Evolutionary conservation across 2,797 vertebrate genomes (phyloP).

Genomic region (Melanotaenia pygmaea): DNA sequence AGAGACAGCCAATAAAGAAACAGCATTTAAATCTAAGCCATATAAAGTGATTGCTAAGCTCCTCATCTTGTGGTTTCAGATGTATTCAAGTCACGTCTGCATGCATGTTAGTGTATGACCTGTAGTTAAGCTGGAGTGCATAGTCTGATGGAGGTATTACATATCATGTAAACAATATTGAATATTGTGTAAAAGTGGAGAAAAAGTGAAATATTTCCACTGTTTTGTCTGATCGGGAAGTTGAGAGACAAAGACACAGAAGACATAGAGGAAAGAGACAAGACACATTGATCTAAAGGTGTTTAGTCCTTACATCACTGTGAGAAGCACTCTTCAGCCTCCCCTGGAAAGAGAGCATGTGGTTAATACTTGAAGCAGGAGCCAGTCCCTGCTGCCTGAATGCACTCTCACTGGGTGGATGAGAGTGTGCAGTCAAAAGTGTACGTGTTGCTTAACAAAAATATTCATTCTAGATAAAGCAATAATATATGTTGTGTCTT

Average conservation of each 20-base stretch:
- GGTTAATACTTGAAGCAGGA: slow-evolving; percentile 80
- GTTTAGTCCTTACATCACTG: slow-evolving; percentile 96
- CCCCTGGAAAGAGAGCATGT: slow-evolving; percentile 95
- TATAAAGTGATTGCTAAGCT: neutral
- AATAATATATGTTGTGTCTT: slow-evolving; percentile 9
- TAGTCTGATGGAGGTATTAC: neutral
- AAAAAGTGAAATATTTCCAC: slow-evolving; percentile 70
- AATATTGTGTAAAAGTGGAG: slow-evolving; percentile 43
- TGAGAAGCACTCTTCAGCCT: slow-evolving; percentile 99
- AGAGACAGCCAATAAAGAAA: neutral
- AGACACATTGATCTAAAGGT: slow-evolving; percentile 86
- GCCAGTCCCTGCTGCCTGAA: slow-evolving; percentile 60
- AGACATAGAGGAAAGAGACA: slow-evolving; percentile 78
- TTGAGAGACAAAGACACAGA: slow-evolving; percentile 72
- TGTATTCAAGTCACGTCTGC: slow-evolving; percentile 1
- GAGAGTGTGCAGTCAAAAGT: slow-evolving; percentile 30
- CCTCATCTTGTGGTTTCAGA: slow-evolving; percentile 7
- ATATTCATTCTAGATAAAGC: slow-evolving; percentile 14
- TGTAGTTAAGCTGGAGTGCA: slow-evolving; percentile 25
- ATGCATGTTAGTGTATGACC: slow-evolving; percentile 13
- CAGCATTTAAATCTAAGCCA: neutral
- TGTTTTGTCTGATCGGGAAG: slow-evolving; percentile 73
- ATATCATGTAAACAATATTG: slow-evolving; percentile 40
- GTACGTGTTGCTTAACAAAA: slow-evolving; percentile 16
- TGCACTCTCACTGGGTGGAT: slow-evolving; percentile 43